A percentile compares a stretch with the other conserved stretches of the same genome.
Conservation (phyloP, 2,888 invertebrate species). For the Amphipoea oculea region DNA sequence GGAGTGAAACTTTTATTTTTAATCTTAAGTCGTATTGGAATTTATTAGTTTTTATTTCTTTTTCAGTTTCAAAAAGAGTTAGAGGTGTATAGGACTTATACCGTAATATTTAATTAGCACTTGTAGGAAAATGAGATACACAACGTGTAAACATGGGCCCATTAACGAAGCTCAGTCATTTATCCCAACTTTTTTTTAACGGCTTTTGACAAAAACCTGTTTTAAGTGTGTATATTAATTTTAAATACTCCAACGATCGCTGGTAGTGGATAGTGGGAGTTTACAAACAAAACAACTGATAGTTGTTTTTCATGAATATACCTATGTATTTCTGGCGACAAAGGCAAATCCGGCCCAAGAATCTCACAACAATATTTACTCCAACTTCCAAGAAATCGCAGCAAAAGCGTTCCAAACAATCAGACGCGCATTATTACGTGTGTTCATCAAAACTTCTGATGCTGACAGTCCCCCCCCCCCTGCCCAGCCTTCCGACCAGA, state of each 20-base stretch:
- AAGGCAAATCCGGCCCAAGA: not conserved
- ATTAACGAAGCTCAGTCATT: not conserved
- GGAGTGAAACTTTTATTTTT: not conserved
- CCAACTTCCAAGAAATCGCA: constrained; percentile 47
- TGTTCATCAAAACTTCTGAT: constrained; percentile 66
- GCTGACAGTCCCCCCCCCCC: constrained; percentile 56
- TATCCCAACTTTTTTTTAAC: too few species aligned
- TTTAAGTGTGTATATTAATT: not conserved
- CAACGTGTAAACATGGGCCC: not conserved
- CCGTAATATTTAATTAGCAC: not conserved
- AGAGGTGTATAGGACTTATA: not conserved
- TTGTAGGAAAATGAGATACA: too few species aligned
- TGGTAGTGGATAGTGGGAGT: not conserved
- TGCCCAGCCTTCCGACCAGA: constrained; percentile 53
- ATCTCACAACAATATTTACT: constrained; percentile 40
- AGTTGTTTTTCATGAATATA: not conserved
- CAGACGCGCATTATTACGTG: constrained; percentile 62
- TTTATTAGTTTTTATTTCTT: not conserved
- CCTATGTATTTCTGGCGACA: constrained; percentile 2
- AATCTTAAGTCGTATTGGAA: not conserved
- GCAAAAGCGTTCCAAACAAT: constrained; percentile 50
- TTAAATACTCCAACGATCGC: not conserved
- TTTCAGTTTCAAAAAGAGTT: not conserved
- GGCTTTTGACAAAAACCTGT: not conserved
- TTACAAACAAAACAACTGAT: not conserved